Base-by-base conservation (phyloP, 1,140 invertebrate genomes). In the Aradophagus sp. region DNA sequence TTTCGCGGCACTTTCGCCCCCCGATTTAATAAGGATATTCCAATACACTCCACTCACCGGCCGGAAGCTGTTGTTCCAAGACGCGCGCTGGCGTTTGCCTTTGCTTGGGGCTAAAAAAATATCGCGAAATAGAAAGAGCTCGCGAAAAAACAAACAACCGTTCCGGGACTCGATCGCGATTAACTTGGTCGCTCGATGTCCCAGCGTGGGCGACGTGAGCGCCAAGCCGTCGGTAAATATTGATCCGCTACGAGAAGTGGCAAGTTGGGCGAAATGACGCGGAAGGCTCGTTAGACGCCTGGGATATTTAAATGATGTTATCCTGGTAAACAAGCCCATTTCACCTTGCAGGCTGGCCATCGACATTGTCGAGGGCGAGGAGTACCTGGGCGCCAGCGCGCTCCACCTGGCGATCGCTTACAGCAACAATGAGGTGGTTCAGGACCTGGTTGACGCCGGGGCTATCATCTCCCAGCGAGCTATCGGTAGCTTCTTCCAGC, bases 391-490 rank as follows among this genome's bases (percentile, higher is more conserved):
- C 0, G 96, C 97, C 5, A 97, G 95, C 84, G 93, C 95, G 4
- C 86, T 99, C 13, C 98, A 99, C 84, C 87, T 99, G 35, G 96
- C 97, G 0, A 98, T 99, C 68, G 97, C 98, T 0, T 97, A 98
- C 79, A 93, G 91, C 76, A 98, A 99, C 83, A 95, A 98, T 74
- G 96, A 98, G 70, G 87, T 98, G n/a, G 95, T 98, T 0, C 94
- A 96, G 78, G 92, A 97, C 74, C 84, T 99, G 14, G 91, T 99
- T 1, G 93, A 95, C 76, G 91, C 92, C 15, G 96, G 96, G 0
- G 95, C 96, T 26, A 91, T 95, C 77, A 93, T 99, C 15, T 92
- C 93, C 76, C 95, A 98, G 81, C 87, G 96, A 77, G 97, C 97
- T 1, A 95, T 93, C 19, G 97, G 94, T 2, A 95, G 93, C 79